phyloP scores from a whole-genome alignment of 2,797 vertebrate species.

The Manis crassicaudata region DNA sequence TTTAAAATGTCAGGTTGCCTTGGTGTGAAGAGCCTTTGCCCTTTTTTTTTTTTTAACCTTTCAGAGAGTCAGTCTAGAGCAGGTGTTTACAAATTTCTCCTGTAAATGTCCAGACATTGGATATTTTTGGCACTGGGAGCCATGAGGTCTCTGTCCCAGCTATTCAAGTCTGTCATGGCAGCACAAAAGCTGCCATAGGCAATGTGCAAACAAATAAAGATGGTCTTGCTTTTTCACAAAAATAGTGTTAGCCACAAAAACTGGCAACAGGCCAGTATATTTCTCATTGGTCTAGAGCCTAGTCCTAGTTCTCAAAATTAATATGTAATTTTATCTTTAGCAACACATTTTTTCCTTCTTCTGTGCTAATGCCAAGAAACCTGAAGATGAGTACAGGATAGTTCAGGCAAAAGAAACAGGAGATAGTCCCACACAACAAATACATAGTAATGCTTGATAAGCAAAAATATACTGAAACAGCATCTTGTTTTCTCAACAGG shows the following conservation, averaged over 20 bases:
- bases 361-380: slow-evolving; percentile 79
- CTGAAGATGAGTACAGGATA: slow-evolving; percentile 67
- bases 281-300: slow-evolving; percentile 23
- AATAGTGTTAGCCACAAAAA: not conserved
- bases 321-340: slow-evolving; percentile 76
- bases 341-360: slow-evolving; percentile 72
- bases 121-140: no score
- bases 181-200: no score
- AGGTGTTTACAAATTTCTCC: not conserved
- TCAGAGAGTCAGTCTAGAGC: slow-evolving; percentile 31
- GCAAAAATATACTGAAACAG: slow-evolving; percentile 76
- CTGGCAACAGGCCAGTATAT: not conserved
- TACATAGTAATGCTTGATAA: slow-evolving; percentile 73
- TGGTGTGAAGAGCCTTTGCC: not conserved
- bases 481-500: slow-evolving; percentile 74
- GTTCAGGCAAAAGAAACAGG: slow-evolving; percentile 56
- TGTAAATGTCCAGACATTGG: not conserved
- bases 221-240: not conserved
- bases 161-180: not conserved
- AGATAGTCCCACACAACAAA: slow-evolving; percentile 77
- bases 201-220: not conserved
- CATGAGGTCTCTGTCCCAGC: not conserved
- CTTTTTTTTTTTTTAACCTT: not conserved
- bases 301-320: slow-evolving; percentile 73
- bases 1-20: not conserved